Conservation (phyloP, 2,113 vertebrate genomes). For the Taxidea taxus region DNA sequence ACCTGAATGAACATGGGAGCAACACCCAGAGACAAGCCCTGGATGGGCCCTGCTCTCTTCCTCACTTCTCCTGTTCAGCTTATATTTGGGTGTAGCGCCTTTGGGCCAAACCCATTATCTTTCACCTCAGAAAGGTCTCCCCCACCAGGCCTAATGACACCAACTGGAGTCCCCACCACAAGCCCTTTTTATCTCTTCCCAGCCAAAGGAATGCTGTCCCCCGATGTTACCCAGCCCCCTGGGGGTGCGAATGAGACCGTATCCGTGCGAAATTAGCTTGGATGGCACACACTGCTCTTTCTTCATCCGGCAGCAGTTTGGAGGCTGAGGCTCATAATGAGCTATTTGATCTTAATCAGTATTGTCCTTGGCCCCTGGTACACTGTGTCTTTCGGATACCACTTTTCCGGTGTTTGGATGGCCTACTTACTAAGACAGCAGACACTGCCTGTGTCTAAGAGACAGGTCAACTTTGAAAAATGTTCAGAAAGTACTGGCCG, state of each 20-base stretch:
- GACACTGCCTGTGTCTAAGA: constrained; percentile 58
- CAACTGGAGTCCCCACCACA: constrained; percentile 71
- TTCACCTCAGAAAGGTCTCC: constrained; percentile 61
- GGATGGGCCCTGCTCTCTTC: neutral
- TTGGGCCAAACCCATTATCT: constrained; percentile 23
- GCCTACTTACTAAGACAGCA: constrained; percentile 79
- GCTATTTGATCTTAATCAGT: constrained; percentile 86
- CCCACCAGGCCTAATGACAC: constrained; percentile 73
- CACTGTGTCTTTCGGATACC: constrained; percentile 75
- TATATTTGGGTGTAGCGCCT: neutral
- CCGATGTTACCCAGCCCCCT: constrained; percentile 74
- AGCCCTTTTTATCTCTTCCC: constrained; percentile 81
- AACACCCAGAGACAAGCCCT: neutral
- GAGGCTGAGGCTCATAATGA: constrained; percentile 82
- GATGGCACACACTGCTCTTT: constrained; percentile 81
- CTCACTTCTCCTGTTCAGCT: neutral
- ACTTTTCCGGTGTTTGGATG: constrained; percentile 79
- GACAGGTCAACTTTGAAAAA: constrained; percentile 45
- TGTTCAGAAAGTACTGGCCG: constrained; percentile 39
- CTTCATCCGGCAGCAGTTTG: constrained; percentile 83
- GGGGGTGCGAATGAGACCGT: constrained; percentile 80
- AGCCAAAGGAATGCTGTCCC: constrained; percentile 72
- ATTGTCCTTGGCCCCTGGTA: constrained; percentile 80
- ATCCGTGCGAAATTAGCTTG: constrained; percentile 82
- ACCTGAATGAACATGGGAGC: neutral